Percentiles rank a stretch among this genome's conserved stretches.
Evolutionary conservation across 1,140 invertebrate genomes (phyloP).

Genomic region (Ericerus pela): DNA sequence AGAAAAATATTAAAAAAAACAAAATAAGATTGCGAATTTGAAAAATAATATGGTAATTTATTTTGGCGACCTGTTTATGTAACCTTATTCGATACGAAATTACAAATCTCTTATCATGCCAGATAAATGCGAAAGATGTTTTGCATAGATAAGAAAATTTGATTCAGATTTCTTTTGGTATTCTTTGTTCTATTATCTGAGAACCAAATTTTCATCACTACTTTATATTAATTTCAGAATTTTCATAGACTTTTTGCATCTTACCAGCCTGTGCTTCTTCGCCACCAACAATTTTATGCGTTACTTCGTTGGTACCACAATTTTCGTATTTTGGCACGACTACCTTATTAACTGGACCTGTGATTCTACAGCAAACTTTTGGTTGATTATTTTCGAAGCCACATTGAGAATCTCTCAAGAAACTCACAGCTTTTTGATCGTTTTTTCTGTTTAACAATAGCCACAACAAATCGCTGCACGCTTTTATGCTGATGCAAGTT

Average conservation of each 20-base stretch:
- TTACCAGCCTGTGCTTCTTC: background rate
- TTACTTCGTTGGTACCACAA: background rate
- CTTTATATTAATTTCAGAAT: background rate
- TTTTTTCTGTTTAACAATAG: background rate
- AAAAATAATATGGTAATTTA: too few species aligned
- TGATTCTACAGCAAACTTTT: constrained; percentile 36
- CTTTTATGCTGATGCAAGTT: constrained; percentile 29
- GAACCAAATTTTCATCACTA: background rate
- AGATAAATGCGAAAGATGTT: too few species aligned
- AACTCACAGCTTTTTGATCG: background rate
- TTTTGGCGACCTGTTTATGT: too few species aligned
- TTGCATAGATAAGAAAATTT: background rate
- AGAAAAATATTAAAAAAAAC: too few species aligned
- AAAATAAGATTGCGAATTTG: too few species aligned
- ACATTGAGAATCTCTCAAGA: constrained; percentile 30
- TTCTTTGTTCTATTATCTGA: background rate
- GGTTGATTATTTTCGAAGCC: constrained; percentile 35
- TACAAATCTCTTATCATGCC: too few species aligned
- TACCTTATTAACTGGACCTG: background rate
- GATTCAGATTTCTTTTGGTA: background rate
- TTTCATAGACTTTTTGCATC: background rate
- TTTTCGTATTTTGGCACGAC: background rate
- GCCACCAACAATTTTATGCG: background rate
- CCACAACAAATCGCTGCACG: constrained; percentile 27
- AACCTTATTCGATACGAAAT: too few species aligned